phyloP scores from a whole-genome alignment of 2,113 vertebrate species.

The Zapus hudsonius region DNA sequence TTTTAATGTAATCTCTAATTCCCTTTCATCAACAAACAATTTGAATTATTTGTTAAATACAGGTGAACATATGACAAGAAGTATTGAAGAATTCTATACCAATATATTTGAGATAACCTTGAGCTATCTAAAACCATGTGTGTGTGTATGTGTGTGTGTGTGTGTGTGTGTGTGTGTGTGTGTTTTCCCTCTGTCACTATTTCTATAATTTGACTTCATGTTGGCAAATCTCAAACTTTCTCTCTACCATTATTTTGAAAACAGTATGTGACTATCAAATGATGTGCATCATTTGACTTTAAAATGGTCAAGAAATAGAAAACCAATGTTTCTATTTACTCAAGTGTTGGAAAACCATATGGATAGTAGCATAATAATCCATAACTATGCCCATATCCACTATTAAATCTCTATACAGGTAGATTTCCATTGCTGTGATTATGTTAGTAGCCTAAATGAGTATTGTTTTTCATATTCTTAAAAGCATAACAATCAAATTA shows the following conservation, averaged over 20 bases:
- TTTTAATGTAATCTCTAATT: neutral
- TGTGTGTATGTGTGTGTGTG: neutral
- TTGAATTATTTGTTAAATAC: neutral
- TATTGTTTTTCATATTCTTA: constrained; percentile 13
- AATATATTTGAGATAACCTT: neutral
- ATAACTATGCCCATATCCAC: neutral
- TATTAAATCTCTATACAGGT: neutral
- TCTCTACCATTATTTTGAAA: neutral
- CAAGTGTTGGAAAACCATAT: neutral
- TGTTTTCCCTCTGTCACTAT: neutral
- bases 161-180: neutral
- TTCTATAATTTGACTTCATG: neutral
- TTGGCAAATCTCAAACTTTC: neutral
- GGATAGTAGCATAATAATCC: neutral
- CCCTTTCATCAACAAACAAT: neutral
- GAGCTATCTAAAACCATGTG: neutral
- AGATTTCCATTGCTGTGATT: neutral
- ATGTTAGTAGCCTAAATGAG: neutral
- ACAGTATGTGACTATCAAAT: neutral
- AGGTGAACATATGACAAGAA: neutral
- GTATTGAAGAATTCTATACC: neutral
- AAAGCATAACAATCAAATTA: neutral
- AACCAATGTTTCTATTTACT: neutral
- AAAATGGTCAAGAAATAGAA: neutral
- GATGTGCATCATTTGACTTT: neutral